phyloP scores from a whole-genome alignment of 1,140 invertebrate genomes.

The Solenopsis invicta region DNA sequence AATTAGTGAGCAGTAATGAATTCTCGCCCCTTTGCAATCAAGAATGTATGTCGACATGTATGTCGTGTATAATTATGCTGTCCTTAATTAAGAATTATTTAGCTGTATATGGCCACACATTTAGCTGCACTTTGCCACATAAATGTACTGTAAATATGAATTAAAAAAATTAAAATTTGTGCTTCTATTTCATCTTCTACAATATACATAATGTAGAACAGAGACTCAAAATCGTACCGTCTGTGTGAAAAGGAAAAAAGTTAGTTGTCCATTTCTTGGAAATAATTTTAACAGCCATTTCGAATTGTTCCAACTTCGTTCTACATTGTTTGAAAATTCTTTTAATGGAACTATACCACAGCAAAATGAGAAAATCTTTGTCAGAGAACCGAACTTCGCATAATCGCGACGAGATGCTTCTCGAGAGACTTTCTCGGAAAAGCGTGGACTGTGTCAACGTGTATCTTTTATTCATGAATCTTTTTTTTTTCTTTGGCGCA shows the following conservation, averaged over 20 bases:
- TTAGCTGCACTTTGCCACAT: not conserved
- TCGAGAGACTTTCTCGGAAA: slow-evolving; percentile 39
- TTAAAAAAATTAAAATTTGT: not conserved
- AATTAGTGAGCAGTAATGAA: not conserved
- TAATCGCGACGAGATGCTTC: slow-evolving; percentile 51
- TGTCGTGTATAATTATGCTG: not conserved
- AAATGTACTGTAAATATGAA: not conserved
- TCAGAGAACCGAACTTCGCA: slow-evolving; percentile 43
- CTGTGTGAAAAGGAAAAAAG: not conserved
- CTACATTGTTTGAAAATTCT: slow-evolving; percentile 39
- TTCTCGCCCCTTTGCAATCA: not conserved
- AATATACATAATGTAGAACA: not conserved
- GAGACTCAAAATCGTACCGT: not conserved
- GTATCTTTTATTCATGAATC: slow-evolving; percentile 62
- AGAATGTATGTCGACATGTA: not conserved
- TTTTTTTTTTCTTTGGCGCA: slow-evolving; percentile 30
- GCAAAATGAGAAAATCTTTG: slow-evolving; percentile 61
- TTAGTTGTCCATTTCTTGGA: slow-evolving; percentile 17
- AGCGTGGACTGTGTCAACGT: slow-evolving; percentile 47
- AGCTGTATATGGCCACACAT: not conserved
- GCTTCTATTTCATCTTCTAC: not conserved
- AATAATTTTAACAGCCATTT: slow-evolving; percentile 39
- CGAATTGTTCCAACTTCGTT: slow-evolving; percentile 26
- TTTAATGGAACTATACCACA: slow-evolving; percentile 38
- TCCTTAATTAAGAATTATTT: slow-evolving; percentile 27